phyloP scores from a whole-genome alignment of 2,797 vertebrate species.

The Chiloscyllium punctatum region DNA sequence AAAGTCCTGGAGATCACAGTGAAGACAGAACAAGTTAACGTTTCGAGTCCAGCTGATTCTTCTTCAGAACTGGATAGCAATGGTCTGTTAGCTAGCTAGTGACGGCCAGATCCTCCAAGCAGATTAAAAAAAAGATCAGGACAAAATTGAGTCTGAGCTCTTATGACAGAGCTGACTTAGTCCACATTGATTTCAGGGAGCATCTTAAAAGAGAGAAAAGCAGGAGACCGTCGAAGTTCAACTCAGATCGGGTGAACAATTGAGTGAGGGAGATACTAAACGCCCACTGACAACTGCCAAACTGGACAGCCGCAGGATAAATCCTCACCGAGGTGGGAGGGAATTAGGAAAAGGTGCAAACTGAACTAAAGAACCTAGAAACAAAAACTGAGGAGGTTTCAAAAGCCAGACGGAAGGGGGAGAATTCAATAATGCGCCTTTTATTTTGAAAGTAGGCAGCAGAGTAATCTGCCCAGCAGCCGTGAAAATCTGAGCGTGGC shows the following conservation, averaged over 20 bases:
- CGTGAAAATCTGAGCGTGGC: constrained; percentile 43
- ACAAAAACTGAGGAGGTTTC: neutral
- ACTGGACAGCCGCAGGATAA: neutral
- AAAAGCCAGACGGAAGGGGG: no score
- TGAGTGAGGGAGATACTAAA: neutral
- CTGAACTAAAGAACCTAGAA: neutral
- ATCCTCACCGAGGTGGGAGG: neutral
- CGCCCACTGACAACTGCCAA: neutral
- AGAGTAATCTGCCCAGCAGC: constrained; percentile 51
- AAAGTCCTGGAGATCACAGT: no score
- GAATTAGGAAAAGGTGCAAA: neutral
- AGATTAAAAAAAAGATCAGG: no score
- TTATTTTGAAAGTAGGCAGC: constrained; percentile 33
- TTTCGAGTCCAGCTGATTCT: no score
- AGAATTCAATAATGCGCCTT: no score
- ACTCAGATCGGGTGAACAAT: no score
- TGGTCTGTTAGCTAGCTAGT: no score
- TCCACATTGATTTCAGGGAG: neutral
- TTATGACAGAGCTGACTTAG: no score
- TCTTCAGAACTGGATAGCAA: no score
- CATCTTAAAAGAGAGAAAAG: neutral
- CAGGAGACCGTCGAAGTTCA: neutral
- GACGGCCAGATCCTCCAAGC: no score
- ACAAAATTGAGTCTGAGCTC: neutral
- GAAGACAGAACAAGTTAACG: no score